phyloP scores from a whole-genome alignment of 2,888 invertebrate species.

The Ashinkailepas kermadecensis region DNA sequence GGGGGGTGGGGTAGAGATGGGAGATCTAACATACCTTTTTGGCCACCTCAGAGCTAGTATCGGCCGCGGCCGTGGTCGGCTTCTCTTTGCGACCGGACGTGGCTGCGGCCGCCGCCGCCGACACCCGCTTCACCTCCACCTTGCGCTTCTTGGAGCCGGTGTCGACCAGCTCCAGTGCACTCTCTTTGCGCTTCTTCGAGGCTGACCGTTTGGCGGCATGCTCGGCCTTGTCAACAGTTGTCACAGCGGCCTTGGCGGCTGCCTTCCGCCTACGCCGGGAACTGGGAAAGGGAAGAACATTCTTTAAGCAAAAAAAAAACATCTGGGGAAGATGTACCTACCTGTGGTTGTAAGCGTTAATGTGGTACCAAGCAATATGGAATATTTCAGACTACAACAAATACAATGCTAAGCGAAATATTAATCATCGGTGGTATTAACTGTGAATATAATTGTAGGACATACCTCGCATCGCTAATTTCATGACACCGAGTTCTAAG shows the following conservation, averaged over 20 bases:
- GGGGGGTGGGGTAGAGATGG: no score
- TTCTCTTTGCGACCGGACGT: conserved; percentile 34
- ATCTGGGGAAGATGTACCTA: no score
- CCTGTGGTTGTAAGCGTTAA: no score
- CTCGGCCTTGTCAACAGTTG: not conserved
- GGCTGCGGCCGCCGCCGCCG: not conserved
- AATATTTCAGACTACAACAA: no score
- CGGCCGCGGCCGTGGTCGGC: conserved; percentile 46
- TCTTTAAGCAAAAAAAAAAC: no score
- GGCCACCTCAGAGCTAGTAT: conserved; percentile 37
- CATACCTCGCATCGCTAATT: no score
- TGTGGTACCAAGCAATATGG: no score
- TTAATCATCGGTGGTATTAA: no score
- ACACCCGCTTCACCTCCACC: conserved; percentile 24
- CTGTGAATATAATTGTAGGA: no score
- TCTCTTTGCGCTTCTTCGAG: no score
- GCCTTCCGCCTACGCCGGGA: not conserved
- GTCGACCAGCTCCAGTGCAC: not conserved
- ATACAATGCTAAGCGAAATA: no score
- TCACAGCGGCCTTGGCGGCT: not conserved
- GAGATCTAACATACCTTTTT: not conserved
- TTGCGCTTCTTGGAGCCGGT: conserved; percentile 29
- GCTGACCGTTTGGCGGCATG: not conserved
- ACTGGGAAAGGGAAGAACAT: not conserved
- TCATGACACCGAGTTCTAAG: no score